Percentiles rank a stretch among this genome's conserved stretches.
These are phyloP conservation scores for Sminthopsis crassicaudata DNA, from an alignment of 2,113 vertebrate genomes.

Conservation along the genomic window DNA sequence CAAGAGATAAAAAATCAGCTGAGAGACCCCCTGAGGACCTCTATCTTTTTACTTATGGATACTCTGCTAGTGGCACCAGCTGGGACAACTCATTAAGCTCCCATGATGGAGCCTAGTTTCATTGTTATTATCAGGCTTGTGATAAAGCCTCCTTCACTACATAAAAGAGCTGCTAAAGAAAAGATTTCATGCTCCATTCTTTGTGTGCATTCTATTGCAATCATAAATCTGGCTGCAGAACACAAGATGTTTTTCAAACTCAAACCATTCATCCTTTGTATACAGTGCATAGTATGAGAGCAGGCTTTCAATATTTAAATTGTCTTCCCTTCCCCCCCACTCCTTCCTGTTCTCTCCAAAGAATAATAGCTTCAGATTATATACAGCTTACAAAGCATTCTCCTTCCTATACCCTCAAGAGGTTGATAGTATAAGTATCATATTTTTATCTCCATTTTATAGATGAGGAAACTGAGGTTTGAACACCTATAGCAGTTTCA, in stretches of 20 bases:
- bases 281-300: not conserved
- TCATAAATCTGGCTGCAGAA: slow-evolving; percentile 35
- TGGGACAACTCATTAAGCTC: slow-evolving; percentile 59
- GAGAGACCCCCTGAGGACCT: slow-evolving; percentile 41
- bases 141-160: not conserved
- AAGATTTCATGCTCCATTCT: not conserved
- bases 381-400: not conserved
- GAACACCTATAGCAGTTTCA: not conserved
- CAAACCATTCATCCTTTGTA: not conserved
- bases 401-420: not conserved
- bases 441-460: not conserved
- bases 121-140: slow-evolving; percentile 2
- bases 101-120: slow-evolving; percentile 45
- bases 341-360: not conserved
- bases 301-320: not conserved
- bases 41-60: slow-evolving; percentile 39
- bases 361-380: not conserved
- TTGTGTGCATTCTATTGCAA: slow-evolving; percentile 24
- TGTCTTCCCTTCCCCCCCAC: not conserved
- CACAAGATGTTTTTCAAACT: slow-evolving; percentile 37
- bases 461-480: not conserved
- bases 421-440: not conserved
- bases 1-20: slow-evolving; percentile 33
- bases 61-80: slow-evolving; percentile 38
- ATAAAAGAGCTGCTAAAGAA: not conserved